These are phyloP conservation scores for Polypterus senegalus DNA, from an alignment of 2,113 vertebrate species.

Conservation along the genomic window DNA sequence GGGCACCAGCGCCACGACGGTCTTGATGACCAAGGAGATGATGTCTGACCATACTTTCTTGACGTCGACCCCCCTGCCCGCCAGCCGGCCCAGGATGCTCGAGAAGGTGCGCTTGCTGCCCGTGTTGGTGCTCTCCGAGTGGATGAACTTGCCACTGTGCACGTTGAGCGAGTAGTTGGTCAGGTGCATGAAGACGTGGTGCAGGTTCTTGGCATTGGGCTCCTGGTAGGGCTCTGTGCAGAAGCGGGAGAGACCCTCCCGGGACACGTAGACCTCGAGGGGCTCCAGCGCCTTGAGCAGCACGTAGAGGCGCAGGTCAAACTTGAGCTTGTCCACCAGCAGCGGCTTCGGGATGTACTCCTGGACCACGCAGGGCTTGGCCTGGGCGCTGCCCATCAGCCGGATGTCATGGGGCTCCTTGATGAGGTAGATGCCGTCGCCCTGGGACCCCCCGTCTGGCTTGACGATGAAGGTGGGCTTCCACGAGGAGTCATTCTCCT, in stretches of 20 bases:
- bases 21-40: slow-evolving; percentile 90
- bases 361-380: slow-evolving; percentile 79
- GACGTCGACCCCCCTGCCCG: slow-evolving; percentile 76
- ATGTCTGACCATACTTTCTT: slow-evolving; percentile 95
- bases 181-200: slow-evolving; percentile 90
- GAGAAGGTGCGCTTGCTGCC: slow-evolving; percentile 94
- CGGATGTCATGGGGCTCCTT: slow-evolving; percentile 74
- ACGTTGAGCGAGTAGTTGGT: slow-evolving; percentile 95
- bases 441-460: slow-evolving; percentile 88
- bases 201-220: slow-evolving; percentile 79
- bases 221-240: slow-evolving; percentile 95
- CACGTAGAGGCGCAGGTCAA: slow-evolving; percentile 92
- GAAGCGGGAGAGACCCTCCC: slow-evolving; percentile 89
- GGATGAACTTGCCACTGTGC: slow-evolving; percentile 83
- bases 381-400: slow-evolving; percentile 50
- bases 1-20: slow-evolving; percentile 82
- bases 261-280: slow-evolving; percentile 90
- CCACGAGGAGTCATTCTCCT: slow-evolving; percentile 58
- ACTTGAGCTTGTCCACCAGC: slow-evolving; percentile 90
- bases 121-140: slow-evolving; percentile 76
- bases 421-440: slow-evolving; percentile 97
- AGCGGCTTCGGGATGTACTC: slow-evolving; percentile 87
- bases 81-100: slow-evolving; percentile 75
- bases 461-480: slow-evolving; percentile 91
- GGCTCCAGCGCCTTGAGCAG: slow-evolving; percentile 83